phyloP scores from a whole-genome alignment of 2,113 vertebrate genomes.

The Pachycephala philippinensis region DNA sequence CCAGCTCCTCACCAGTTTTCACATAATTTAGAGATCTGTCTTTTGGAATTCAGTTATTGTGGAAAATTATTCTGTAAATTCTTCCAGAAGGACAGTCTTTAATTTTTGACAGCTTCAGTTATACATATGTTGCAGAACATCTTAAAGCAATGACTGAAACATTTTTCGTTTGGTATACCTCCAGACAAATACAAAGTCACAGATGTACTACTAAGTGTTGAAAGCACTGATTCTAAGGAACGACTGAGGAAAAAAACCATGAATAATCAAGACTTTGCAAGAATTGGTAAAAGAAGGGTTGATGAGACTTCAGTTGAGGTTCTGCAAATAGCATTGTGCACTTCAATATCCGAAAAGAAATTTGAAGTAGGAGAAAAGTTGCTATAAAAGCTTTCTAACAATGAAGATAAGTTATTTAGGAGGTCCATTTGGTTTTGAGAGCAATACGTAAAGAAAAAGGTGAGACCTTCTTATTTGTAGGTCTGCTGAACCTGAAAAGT shows the following conservation, averaged over 20 bases:
- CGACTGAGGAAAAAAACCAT: not conserved
- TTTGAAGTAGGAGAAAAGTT: not conserved
- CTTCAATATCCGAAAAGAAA: not conserved
- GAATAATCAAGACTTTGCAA: not conserved
- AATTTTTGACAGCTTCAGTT: not conserved
- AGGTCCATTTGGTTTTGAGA: not conserved
- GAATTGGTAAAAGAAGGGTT: not conserved
- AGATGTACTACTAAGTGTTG: not conserved
- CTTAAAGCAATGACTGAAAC: not conserved
- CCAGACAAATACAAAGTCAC: not conserved
- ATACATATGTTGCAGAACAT: not conserved
- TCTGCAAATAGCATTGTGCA: not conserved
- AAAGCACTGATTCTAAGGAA: not conserved
- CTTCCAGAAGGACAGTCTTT: not conserved
- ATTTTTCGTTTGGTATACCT: not conserved
- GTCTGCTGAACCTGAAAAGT: not conserved
- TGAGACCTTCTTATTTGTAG: not conserved
- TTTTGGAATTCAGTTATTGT: not conserved
- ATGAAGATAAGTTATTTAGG: not conserved
- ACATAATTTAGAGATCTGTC: not conserved
- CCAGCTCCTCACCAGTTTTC: not conserved
- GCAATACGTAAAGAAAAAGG: not conserved
- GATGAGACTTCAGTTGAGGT: not conserved
- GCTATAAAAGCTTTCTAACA: not conserved
- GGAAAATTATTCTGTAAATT: not conserved